These are phyloP conservation scores for Helicolenus hilgendorfi DNA, from an alignment of 2,797 vertebrate species.

Conservation along the genomic window DNA sequence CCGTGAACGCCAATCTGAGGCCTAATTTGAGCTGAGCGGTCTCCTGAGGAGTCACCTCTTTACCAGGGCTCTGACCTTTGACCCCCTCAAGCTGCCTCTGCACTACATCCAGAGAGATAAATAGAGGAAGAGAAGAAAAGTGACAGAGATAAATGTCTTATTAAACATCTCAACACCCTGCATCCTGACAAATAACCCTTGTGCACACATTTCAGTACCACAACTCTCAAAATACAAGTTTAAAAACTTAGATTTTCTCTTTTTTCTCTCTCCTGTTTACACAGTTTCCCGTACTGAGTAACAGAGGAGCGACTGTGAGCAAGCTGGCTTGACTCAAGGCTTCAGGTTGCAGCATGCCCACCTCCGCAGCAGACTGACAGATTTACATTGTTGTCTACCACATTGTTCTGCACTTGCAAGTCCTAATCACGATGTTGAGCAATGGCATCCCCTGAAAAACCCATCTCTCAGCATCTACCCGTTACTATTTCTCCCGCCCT, in stretches of 20 bases:
- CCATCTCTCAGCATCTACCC: conserved; percentile 69
- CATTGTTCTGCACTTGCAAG: conserved; percentile 67
- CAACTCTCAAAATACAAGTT: neutral
- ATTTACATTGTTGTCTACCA: conserved; percentile 82
- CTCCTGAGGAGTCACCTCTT: conserved; percentile 76
- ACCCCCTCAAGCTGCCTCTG: conserved; percentile 69
- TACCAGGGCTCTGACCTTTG: conserved; percentile 76
- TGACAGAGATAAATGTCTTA: conserved; percentile 14
- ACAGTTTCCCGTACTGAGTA: conserved; percentile 45
- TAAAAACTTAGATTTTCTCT: neutral
- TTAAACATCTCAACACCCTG: conserved; percentile 26
- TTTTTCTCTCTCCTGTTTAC: conserved; percentile 34
- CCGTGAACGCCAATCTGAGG: conserved; percentile 82
- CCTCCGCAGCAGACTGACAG: conserved; percentile 75
- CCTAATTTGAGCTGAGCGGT: conserved; percentile 81
- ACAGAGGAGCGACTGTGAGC: conserved; percentile 68
- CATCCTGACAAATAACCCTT: neutral
- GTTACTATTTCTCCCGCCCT: conserved; percentile 44
- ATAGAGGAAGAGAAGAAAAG: conserved; percentile 34
- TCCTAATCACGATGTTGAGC: conserved; percentile 75
- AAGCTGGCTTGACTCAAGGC: conserved; percentile 47
- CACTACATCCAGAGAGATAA: conserved; percentile 67
- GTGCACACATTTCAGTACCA: neutral
- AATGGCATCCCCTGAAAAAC: conserved; percentile 63
- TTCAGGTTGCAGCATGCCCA: conserved; percentile 85